Evolutionary conservation across 2,797 vertebrate species (phyloP).

Genomic region (Paguma larvata): DNA sequence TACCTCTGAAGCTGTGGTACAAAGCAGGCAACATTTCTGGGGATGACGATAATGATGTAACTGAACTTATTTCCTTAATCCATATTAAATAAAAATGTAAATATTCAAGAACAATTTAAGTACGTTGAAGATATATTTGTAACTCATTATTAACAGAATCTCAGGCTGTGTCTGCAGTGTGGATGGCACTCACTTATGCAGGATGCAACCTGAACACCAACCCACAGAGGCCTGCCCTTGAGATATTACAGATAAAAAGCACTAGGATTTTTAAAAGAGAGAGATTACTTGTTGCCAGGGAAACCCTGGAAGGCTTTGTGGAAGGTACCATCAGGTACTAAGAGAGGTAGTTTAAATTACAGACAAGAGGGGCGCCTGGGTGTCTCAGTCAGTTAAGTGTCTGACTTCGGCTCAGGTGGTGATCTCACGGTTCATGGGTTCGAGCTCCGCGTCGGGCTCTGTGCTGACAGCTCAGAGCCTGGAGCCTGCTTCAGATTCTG

Average conservation of each 20-base stretch:
- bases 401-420: too few species aligned
- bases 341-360: constrained; percentile 36
- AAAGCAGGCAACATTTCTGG: background rate
- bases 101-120: constrained; percentile 40
- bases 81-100: constrained; percentile 39
- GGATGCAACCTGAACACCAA: background rate
- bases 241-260: background rate
- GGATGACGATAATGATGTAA: background rate
- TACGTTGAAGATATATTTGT: background rate
- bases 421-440: too few species aligned
- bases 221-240: background rate
- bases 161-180: background rate
- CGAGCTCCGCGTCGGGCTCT: too few species aligned
- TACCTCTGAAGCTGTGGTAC: background rate
- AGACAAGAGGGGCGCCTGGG: background rate
- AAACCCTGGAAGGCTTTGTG: constrained; percentile 7
- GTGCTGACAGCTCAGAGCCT: too few species aligned
- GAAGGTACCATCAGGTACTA: background rate
- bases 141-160: constrained; percentile 6
- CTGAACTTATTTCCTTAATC: constrained; percentile 14
- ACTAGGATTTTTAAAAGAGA: background rate
- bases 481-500: too few species aligned
- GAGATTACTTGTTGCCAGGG: background rate
- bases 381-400: too few species aligned
- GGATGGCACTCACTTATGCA: background rate